Evolutionary conservation across 2,113 vertebrate species (phyloP).

Genomic region (Nycticorax nycticorax): DNA sequence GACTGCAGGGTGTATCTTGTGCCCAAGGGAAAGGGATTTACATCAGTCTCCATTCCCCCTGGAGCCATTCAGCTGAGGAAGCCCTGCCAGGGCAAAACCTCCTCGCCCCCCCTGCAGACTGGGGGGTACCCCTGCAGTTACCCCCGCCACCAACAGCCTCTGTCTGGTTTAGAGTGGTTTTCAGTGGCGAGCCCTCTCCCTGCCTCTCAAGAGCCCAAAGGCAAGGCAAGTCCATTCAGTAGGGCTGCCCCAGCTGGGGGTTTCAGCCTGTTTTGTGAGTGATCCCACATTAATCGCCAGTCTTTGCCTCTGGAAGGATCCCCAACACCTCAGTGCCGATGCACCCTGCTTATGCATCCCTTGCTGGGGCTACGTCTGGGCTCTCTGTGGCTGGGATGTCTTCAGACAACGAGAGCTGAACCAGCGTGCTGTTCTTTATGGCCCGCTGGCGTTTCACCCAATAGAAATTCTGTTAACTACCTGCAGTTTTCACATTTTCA

Average conservation of each 20-base stretch:
- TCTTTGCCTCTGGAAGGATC: neutral
- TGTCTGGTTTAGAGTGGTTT: neutral
- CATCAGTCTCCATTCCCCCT: neutral
- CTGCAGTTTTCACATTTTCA: neutral
- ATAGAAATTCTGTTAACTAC: neutral
- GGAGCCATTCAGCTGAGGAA: neutral
- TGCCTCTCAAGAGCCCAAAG: neutral
- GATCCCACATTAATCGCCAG: neutral
- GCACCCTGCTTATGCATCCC: neutral
- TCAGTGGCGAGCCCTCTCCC: neutral
- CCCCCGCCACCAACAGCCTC: neutral
- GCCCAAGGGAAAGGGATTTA: neutral
- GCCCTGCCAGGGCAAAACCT: neutral
- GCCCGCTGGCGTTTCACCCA: neutral
- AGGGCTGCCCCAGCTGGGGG: neutral
- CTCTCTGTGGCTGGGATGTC: neutral
- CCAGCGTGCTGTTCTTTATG: neutral
- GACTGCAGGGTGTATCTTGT: neutral
- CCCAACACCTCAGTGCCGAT: neutral
- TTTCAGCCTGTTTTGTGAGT: neutral
- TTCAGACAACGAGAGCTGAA: neutral
- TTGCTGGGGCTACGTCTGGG: neutral
- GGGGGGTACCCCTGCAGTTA: neutral
- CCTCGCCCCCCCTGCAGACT: rapidly evolving
- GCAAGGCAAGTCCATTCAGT: neutral